These are phyloP conservation scores for Campaea margaritaria DNA, from an alignment of 2,888 invertebrate species.

Conservation along the genomic window DNA sequence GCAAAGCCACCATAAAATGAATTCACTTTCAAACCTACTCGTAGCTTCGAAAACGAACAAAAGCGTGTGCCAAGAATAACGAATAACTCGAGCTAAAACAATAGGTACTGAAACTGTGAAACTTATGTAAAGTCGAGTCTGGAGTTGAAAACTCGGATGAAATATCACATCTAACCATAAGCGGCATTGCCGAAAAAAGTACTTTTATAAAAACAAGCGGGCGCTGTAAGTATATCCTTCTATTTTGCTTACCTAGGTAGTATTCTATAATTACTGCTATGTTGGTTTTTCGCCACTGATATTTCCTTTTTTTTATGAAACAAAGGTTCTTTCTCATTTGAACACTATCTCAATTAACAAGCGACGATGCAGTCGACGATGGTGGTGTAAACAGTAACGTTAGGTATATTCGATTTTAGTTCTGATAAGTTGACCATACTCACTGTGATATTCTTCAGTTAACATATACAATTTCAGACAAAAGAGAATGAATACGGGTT, in stretches of 20 bases:
- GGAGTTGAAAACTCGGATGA: not conserved
- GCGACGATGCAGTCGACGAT: too few relatives aligned
- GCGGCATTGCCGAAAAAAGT: slow-evolving; percentile 27
- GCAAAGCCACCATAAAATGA: too few relatives aligned
- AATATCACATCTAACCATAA: slow-evolving; percentile 12
- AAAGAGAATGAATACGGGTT: not conserved
- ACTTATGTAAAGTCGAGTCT: not conserved
- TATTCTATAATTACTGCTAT: too few relatives aligned
- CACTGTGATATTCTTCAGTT: too few relatives aligned
- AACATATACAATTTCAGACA: not conserved
- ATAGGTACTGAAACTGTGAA: not conserved
- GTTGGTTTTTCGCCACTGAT: not conserved
- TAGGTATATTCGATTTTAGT: too few relatives aligned
- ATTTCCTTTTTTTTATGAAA: too few relatives aligned
- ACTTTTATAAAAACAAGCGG: slow-evolving; percentile 29
- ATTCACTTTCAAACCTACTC: too few relatives aligned
- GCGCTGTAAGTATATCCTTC: slow-evolving; percentile 25
- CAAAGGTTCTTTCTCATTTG: too few relatives aligned
- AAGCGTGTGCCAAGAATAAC: not conserved
- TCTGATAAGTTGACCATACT: too few relatives aligned
- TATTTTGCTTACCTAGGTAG: slow-evolving; percentile 14
- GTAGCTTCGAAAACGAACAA: not conserved
- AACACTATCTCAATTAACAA: too few relatives aligned
- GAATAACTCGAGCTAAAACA: not conserved
- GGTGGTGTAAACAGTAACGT: too few relatives aligned